These are phyloP conservation scores for Seira musarum DNA, from an alignment of 2,888 invertebrate genomes.

Conservation along the genomic window DNA sequence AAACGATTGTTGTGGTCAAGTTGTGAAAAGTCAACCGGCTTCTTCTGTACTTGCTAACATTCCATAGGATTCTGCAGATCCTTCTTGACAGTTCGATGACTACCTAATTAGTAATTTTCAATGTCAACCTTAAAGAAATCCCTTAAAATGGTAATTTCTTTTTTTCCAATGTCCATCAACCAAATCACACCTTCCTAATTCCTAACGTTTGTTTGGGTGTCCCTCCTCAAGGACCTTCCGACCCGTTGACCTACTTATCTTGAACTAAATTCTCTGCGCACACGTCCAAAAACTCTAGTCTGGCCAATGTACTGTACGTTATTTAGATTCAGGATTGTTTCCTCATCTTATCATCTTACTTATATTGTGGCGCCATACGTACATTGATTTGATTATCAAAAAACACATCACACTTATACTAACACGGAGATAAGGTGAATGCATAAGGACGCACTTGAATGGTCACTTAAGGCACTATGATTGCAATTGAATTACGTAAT, in stretches of 20 bases:
- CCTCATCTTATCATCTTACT: background rate
- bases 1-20: too few relatives aligned
- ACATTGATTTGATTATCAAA: background rate
- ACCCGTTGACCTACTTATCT: slow-evolving; percentile 50
- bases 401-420: too few relatives aligned
- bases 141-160: slow-evolving; percentile 25
- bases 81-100: background rate
- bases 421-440: too few relatives aligned
- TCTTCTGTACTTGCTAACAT: too few relatives aligned
- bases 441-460: background rate
- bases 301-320: background rate
- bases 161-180: background rate
- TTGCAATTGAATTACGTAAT: too few relatives aligned
- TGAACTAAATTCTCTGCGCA: slow-evolving; percentile 41
- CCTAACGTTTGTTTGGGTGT: too few relatives aligned
- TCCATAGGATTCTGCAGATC: background rate
- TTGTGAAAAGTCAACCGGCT: too few relatives aligned
- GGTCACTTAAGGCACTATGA: too few relatives aligned
- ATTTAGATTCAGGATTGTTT: background rate
- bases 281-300: slow-evolving; percentile 2
- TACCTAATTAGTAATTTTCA: slow-evolving; percentile 1
- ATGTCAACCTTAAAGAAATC: slow-evolving; percentile 20
- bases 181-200: too few relatives aligned
- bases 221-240: slow-evolving; percentile 39
- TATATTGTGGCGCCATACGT: background rate